A percentile compares a stretch with the other conserved stretches of the same genome.
phyloP scores from a whole-genome alignment of 2,888 invertebrate species.

The Ophioninae sp. region DNA sequence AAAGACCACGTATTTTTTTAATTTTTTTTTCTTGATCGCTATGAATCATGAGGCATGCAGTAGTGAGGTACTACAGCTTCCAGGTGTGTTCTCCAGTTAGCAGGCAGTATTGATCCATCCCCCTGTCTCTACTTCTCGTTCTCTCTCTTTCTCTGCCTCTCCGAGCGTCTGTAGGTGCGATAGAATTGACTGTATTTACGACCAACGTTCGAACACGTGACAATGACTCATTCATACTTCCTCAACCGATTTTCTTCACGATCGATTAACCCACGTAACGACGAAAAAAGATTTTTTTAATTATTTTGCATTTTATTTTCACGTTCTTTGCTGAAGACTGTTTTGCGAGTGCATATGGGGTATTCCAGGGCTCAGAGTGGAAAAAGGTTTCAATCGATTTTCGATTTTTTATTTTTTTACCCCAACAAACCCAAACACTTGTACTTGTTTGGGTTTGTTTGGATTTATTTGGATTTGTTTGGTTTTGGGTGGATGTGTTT shows the following conservation, averaged over 20 bases:
- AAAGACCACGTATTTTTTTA: not conserved
- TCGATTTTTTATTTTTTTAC: too few relatives aligned
- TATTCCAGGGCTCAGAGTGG: too few relatives aligned
- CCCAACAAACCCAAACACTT: too few relatives aligned
- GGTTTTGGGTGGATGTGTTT: too few relatives aligned
- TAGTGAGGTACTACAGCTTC: conserved; percentile 5
- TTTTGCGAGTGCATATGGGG: not conserved
- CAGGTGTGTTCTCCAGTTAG: conserved; percentile 25
- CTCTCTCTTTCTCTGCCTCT: not conserved
- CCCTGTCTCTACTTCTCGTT: not conserved
- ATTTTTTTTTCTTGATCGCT: not conserved
- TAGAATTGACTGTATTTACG: not conserved
- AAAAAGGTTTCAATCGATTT: too few relatives aligned
- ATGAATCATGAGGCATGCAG: not conserved
- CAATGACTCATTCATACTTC: not conserved
- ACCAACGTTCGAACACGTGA: not conserved
- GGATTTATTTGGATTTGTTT: too few relatives aligned
- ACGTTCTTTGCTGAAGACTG: not conserved
- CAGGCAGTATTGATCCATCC: conserved; percentile 32
- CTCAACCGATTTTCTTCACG: not conserved
- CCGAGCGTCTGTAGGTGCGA: not conserved
- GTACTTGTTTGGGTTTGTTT: too few relatives aligned
- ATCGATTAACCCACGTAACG: not conserved
- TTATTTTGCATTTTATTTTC: not conserved
- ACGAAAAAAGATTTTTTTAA: not conserved